Evolutionary conservation across 1,140 invertebrate species (phyloP).

Genomic region (Tetraneura akinire): DNA sequence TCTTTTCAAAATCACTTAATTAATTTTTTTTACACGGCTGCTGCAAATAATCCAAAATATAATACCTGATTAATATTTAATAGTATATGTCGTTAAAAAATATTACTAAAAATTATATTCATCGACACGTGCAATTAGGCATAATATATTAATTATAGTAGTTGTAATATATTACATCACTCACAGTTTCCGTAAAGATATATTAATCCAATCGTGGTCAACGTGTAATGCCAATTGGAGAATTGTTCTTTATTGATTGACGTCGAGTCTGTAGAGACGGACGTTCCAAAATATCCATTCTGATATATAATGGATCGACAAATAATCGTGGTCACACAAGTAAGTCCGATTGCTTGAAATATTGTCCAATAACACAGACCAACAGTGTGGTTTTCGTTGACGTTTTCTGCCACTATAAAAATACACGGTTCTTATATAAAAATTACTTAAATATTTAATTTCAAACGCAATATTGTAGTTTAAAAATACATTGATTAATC

Average conservation of each 20-base stretch:
- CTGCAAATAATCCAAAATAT: too few relatives aligned
- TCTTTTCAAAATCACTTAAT: too few relatives aligned
- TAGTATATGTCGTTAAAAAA: too few relatives aligned
- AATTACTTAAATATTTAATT: too few relatives aligned
- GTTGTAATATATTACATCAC: neutral
- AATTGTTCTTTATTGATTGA: constrained; percentile 15
- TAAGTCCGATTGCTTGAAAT: constrained; percentile 31
- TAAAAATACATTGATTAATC: too few relatives aligned
- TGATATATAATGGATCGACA: constrained; percentile 6
- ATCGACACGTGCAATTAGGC: too few relatives aligned
- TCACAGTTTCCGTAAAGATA: constrained; percentile 43
- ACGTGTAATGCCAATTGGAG: constrained; percentile 35
- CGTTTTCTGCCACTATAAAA: constrained; percentile 6
- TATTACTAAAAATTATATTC: too few relatives aligned
- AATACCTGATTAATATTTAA: too few relatives aligned
- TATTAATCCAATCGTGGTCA: constrained; percentile 19
- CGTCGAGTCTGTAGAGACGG: neutral
- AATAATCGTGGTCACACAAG: constrained; percentile 8
- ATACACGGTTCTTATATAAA: too few relatives aligned
- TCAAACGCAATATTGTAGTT: too few relatives aligned
- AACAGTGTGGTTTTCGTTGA: neutral
- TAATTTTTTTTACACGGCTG: too few relatives aligned
- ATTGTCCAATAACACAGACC: constrained; percentile 23
- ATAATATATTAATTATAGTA: too few relatives aligned
- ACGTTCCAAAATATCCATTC: neutral